Evolutionary conservation across 2,113 vertebrate species (phyloP).

Genomic region (Melanerpes formicivorus): DNA sequence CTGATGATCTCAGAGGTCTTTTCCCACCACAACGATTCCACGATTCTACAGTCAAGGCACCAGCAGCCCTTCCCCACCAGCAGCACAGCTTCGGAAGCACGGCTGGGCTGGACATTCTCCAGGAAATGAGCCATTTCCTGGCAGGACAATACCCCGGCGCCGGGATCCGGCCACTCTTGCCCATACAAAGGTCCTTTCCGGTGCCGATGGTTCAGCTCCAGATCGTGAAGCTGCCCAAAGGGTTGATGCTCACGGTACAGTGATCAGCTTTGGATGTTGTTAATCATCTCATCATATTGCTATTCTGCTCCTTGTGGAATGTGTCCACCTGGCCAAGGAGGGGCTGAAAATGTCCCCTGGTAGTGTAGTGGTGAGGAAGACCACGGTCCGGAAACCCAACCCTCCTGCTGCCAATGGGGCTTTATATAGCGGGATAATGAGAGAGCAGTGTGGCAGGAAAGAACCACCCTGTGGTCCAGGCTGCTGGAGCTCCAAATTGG

Average conservation of each 20-base stretch:
- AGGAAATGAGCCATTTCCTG: conserved; percentile 67
- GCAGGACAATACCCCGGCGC: not conserved
- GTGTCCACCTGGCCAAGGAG: not conserved
- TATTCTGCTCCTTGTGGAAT: not conserved
- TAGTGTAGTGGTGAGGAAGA: not conserved
- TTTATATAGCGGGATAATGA: conserved; percentile 62
- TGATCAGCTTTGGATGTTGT: not conserved
- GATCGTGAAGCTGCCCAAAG: not conserved
- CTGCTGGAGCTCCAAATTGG: not conserved
- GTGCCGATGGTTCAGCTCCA: not conserved
- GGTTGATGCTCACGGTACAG: fast-evolving
- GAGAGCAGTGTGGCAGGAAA: conserved; percentile 42
- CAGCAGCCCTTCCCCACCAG: not conserved
- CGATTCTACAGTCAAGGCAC: too few species aligned
- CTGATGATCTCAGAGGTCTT: too few species aligned
- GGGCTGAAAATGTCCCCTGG: not conserved
- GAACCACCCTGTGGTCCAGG: conserved; percentile 3
- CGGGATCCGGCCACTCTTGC: not conserved
- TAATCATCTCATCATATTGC: not conserved
- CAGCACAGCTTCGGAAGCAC: not conserved
- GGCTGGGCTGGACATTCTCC: conserved; percentile 14
- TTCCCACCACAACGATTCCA: too few species aligned
- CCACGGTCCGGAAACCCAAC: conserved; percentile 37
- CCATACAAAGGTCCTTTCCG: conserved; percentile 27
- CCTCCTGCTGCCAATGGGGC: not conserved